Evolutionary conservation across 2,888 invertebrate species (phyloP), one percentile per base, ranked within the genome.

Genomic region (Coecobrya sp.): DNA sequence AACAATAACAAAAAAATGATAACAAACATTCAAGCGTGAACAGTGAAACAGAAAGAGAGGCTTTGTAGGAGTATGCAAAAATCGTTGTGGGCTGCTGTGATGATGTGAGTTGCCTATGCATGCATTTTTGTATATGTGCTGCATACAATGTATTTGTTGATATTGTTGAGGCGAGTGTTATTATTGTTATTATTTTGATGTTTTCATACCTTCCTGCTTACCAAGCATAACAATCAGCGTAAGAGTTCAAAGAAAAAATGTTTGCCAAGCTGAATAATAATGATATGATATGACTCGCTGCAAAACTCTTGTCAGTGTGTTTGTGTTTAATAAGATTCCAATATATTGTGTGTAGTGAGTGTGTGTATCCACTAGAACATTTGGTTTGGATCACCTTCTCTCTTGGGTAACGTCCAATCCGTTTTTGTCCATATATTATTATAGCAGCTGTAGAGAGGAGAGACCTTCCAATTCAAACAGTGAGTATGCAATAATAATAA

Each of bases 351-450:
- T n/a, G 19, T 19, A 82, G n/a, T 82, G n/a, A 27, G 13, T 52
- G 49, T 52, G 82, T 36, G 59, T 36, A 59, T 82, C 55, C 82
- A 59, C 82, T 59, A 59, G 82, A 79, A 52, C 79, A 79, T 79
- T 79, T 73, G 49, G 62, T 62, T 87, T 68, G 89, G 62, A 89
- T 84, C 62, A 89, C 84, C 89, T n/a, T 27, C 52, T 84, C 79
- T 93, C 91, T 73, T 27, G 92, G 93, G 93, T 76, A 86, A 84
- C 82, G 92, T 93, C 93, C 93, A 93, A 92, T 93, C 92, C 91
- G 79, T 88, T 92, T 92, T n/a, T 91, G 85, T 92, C 89, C 85
- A 85, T 76, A 79, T 16, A 76, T 27, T 25, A 76, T 30, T 25
- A 73, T 30, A 25, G 5, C 52, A 76, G 52, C 52, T 49, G 45